phyloP scores from a whole-genome alignment of 2,888 invertebrate species.

The Amorpha juglandis region DNA sequence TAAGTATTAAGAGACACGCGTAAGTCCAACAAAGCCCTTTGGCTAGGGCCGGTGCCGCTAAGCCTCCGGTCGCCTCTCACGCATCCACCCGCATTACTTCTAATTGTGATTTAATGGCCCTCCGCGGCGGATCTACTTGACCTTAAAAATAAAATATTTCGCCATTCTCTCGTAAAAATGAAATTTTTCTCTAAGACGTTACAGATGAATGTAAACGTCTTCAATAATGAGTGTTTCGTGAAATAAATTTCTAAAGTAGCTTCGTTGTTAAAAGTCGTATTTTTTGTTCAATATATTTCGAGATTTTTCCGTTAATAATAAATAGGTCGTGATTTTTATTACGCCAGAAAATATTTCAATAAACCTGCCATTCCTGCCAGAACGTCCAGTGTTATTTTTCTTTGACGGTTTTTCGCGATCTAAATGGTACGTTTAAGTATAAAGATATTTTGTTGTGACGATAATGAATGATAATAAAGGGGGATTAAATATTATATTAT shows the following conservation, averaged over 20 bases:
- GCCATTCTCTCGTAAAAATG: slow-evolving; percentile 47
- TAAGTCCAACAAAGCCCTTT: slow-evolving; percentile 73
- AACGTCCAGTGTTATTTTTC: slow-evolving; percentile 39
- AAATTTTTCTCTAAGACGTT: slow-evolving; percentile 39
- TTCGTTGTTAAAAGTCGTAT: slow-evolving; percentile 29
- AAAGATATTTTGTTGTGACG: background rate
- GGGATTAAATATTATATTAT: background rate
- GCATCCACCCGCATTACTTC: slow-evolving; percentile 80
- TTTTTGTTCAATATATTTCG: slow-evolving; percentile 22
- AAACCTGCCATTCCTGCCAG: slow-evolving; percentile 28
- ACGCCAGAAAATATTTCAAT: slow-evolving; percentile 20
- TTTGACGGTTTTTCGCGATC: slow-evolving; percentile 7
- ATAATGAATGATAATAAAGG: too few relatives aligned
- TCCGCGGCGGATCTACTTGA: slow-evolving; percentile 69
- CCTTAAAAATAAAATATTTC: slow-evolving; percentile 69
- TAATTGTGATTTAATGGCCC: slow-evolving; percentile 83
- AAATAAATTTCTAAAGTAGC: slow-evolving; percentile 32
- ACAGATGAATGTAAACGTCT: slow-evolving; percentile 36
- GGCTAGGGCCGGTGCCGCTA: slow-evolving; percentile 59
- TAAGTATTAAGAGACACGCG: slow-evolving; percentile 73
- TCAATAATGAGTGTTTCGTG: slow-evolving; percentile 39
- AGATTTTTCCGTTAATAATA: slow-evolving; percentile 23
- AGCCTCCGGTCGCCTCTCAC: slow-evolving; percentile 71
- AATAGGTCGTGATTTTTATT: slow-evolving; percentile 28
- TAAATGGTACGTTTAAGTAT: background rate